Evolutionary conservation across 2,888 invertebrate species (phyloP).

Genomic region (Cephus nigrinus): DNA sequence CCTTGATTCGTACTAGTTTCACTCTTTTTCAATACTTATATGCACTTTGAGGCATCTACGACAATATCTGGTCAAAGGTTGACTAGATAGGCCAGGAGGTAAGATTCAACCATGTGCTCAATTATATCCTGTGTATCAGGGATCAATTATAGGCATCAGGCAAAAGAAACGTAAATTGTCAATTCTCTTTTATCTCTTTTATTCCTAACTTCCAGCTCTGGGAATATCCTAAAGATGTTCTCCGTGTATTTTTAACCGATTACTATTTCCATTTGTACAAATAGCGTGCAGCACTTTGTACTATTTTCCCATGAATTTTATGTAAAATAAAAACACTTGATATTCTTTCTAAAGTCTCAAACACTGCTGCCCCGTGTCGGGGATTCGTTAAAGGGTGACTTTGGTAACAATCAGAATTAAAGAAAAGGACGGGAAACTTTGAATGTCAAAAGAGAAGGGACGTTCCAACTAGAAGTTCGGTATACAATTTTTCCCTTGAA

Average conservation of each 20-base stretch:
- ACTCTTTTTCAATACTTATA: constrained; percentile 2
- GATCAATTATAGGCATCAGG: background rate
- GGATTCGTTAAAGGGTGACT: constrained; percentile 41
- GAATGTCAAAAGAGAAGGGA: background rate
- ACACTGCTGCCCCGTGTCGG: constrained; percentile 32
- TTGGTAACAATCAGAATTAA: background rate
- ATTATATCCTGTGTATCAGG: background rate
- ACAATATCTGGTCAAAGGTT: background rate
- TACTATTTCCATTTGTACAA: background rate
- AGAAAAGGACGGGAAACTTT: background rate
- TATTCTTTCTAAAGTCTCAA: constrained; percentile 45
- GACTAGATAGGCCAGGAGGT: background rate
- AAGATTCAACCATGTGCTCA: background rate
- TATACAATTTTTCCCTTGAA: background rate
- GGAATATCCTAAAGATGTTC: background rate
- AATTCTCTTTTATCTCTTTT: background rate
- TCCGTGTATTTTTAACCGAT: background rate
- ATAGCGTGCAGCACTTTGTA: background rate
- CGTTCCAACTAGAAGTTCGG: background rate
- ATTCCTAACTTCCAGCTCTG: background rate
- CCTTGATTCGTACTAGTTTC: background rate
- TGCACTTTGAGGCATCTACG: constrained; percentile 13
- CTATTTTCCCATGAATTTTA: background rate
- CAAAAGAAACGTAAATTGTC: background rate
- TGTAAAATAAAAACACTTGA: constrained; percentile 46